Evolutionary conservation across 2,888 invertebrate species (phyloP), one percentile per base, ranked within the genome.

Genomic region (Sarcophaga variegata): DNA sequence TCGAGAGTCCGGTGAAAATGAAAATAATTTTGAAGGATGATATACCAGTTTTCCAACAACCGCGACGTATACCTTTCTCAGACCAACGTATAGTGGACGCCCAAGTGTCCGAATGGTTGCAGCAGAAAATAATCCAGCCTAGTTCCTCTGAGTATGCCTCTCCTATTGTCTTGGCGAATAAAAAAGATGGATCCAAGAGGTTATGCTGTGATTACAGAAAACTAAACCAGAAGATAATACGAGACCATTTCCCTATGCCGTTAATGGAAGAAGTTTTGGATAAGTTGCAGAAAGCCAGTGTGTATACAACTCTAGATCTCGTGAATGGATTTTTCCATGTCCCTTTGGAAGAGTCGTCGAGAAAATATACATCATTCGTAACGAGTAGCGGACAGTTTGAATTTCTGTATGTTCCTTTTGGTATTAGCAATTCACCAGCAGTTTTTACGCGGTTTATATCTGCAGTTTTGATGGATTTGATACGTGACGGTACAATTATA

Each of bases 361-460:
- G 81, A 14, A 88, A 89, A 75, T 90, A 85, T 60, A 89, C 89
- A 10, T 79, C 89, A 1, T 90, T 89, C 64, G 89, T 90, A 0
- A 90, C 89, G 4, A 84, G 59, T 12, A 72, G 81, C 3, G 82
- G 76, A 1, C 86, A 88, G 54, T 86, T 72, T 62, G 85, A 88
- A 77, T 87, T 83, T 67, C 17, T 66, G 1, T 83, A 22, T 47
- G 78, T 81, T 20, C 5, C 37, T 6, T 37, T 37, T 37, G 37
- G 37, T 37, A 37, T 6, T 6, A 37, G 37, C 6, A 37, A 37
- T 37, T 37, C 6, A 37, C 37, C 37, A 37, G 5, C 37, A 37
- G 37, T 37, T 37, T 37, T 37, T 37, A 37, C 37, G 37, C 37
- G 37, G 6, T 37, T 37, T 6, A 37, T 37, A 37, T 37, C 37